These are phyloP conservation scores for Thaleichthys pacificus DNA, from an alignment of 2,797 vertebrate genomes.

Conservation along the genomic window DNA sequence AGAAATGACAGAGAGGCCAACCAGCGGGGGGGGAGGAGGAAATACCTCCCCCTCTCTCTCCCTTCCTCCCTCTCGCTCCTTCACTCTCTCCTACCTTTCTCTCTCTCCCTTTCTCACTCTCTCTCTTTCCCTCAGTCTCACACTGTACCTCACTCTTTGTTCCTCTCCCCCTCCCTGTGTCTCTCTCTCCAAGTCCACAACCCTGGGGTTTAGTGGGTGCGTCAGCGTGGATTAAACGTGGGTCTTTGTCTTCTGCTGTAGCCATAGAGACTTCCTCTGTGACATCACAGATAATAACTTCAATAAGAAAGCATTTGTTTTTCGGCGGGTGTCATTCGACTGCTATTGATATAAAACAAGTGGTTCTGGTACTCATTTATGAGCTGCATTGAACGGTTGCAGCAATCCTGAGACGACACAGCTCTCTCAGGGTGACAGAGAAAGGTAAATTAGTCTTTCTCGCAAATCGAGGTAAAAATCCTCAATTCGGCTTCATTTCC, in stretches of 20 bases:
- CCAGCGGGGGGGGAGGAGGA: constrained; percentile 47
- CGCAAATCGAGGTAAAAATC: not conserved
- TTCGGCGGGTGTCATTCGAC: not conserved
- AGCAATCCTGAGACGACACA: not conserved
- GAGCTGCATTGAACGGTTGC: not conserved
- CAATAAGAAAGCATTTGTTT: too few relatives aligned
- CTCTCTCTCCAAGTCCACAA: constrained; percentile 6
- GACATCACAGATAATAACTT: not conserved
- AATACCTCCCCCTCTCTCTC: constrained; percentile 47
- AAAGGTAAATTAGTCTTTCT: not conserved
- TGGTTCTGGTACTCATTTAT: not conserved
- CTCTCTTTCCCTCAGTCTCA: too few relatives aligned
- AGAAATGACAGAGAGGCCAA: constrained; percentile 64
- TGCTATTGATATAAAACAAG: not conserved
- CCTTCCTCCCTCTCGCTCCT: not conserved
- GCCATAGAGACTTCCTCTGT: not conserved
- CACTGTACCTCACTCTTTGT: too few relatives aligned
- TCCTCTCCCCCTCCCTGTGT: too few relatives aligned
- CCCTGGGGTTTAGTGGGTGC: not conserved
- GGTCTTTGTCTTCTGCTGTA: not conserved
- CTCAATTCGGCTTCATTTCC: not conserved
- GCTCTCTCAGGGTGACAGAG: not conserved
- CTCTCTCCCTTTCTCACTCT: too few relatives aligned
- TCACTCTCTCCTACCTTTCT: not conserved
- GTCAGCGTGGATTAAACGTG: not conserved